Base-by-base conservation (phyloP, 2,888 invertebrate genomes). In the Microctonus brassicae region DNA sequence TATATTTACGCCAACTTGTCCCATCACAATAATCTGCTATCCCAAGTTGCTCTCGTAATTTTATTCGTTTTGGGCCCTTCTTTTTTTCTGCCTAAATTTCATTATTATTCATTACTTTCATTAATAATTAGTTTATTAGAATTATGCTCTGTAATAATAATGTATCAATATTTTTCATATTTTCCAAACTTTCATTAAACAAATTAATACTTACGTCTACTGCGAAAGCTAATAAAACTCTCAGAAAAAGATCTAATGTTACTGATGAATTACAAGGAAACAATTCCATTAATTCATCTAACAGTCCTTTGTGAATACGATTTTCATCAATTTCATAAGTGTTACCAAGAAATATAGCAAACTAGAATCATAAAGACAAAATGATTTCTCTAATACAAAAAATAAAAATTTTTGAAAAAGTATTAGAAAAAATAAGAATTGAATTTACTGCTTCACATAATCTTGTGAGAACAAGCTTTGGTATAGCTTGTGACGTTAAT, bases 141-240 rank as follows among this genome's bases (percentile, higher is more conserved):
- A 53, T 61, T 29, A n/a, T n/a, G n/a, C n/a, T n/a, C n/a, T 29
- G 7, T 20, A 69, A 36, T n/a, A 26, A 20, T 66, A 20, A 63
- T 33, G 22, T 42, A 73, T 81, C 78, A n/a, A n/a, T n/a, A n/a
- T n/a, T n/a, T n/a, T n/a, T n/a, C n/a, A n/a, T n/a, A n/a, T n/a
- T n/a, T n/a, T n/a, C n/a, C n/a, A n/a, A n/a, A n/a, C n/a, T n/a
- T n/a, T n/a, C n/a, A n/a, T n/a, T n/a, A n/a, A n/a, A n/a, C n/a
- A n/a, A 77, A 79, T 81, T 55, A 67, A 24, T 62, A 77, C 87
- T 89, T 89, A 95, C 96, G 90, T 97, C 97, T 89, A 94, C 95
- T 29, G 97, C 96, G 83, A 97, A 92, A 68, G 95, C 94, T 80
- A 94, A 93, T 17, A 97, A 89, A 47, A 97, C 93, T 89, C 96